Conservation (phyloP, 2,888 invertebrate genomes). For the Dicyrtomina minuta region DNA sequence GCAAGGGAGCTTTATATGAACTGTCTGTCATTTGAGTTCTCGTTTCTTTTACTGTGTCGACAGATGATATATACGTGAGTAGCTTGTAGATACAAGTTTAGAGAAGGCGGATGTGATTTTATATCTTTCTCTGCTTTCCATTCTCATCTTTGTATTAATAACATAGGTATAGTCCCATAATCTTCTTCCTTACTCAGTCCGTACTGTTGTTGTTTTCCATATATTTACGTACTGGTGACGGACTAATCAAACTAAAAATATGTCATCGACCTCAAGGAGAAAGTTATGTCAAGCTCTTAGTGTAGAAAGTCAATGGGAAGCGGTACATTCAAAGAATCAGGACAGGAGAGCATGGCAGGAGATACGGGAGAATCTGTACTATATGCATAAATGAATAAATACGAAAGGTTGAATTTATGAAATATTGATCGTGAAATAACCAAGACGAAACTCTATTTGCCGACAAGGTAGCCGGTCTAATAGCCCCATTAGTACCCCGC, state of each 20-base stretch:
- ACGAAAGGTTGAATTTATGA: background rate
- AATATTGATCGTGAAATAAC: slow-evolving; percentile 14
- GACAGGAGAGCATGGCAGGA: too few species aligned
- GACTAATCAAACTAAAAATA: too few species aligned
- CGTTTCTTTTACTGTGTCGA: too few species aligned
- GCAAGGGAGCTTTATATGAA: too few species aligned
- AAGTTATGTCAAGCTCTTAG: background rate
- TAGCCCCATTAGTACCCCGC: slow-evolving; percentile 11
- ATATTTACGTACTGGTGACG: background rate
- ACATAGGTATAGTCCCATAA: too few species aligned
- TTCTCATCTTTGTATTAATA: too few species aligned
- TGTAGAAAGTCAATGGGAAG: background rate
- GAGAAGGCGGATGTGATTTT: too few species aligned
- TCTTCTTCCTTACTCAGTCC: background rate
- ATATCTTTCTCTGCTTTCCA: too few species aligned
- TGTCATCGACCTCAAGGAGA: background rate
- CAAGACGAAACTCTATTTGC: slow-evolving; percentile 13
- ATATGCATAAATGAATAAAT: background rate
- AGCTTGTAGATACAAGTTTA: too few species aligned
- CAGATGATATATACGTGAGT: too few species aligned
- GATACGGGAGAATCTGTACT: too few species aligned
- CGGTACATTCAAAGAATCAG: background rate
- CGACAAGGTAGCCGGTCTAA: slow-evolving; percentile 15
- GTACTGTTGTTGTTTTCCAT: background rate
- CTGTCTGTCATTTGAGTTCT: too few species aligned